Base-by-base conservation (phyloP, 2,797 vertebrate species). In the Dallia pectoralis region DNA sequence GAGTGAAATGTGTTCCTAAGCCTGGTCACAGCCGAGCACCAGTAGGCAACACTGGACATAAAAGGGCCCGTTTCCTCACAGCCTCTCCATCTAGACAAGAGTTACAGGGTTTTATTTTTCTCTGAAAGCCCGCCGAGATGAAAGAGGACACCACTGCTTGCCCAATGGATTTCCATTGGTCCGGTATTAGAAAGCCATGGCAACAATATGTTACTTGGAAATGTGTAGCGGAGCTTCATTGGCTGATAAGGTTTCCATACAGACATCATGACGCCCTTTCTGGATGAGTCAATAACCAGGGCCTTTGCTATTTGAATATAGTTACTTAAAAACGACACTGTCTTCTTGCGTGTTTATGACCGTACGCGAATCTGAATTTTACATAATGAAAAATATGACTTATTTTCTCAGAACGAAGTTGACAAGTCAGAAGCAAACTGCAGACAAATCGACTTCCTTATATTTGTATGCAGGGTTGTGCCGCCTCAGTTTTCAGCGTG, bases 1-100 rank as follows among this genome's bases (percentile, higher is more conserved):
- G 92, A 93, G 81, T 87, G 88, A 91, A 84, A 79, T 48, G 64
- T 67, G 86, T 82, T 83, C 85, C 87, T 91, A 87, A 9, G 18
- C 33, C 16, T 12, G 78, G 76, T 71, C 78, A 82, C 86, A 81
- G 67, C n/a, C 80, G 67, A 74, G n/a, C n/a, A 56, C 5, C 7
- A 71, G 69, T 70, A 83, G 82, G 77, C 36, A 71, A 70, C 73
- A 84, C 68, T 70, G 84, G 75, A 74, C 49, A 48, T 19, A 29
- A 64, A 73, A 77, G 47, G n/a, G 68, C 36, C 4, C 3, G 7
- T 30, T 27, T 47, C 15, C 36, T 47, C 25, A 67, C 66, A 15
- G 66, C 25, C 40, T 16, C 40, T 27, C 36, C 22, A 12, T 40
- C 18, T 5, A 70, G 44, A 64, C 15, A 33, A 14, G 49, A 56